Base-by-base conservation (phyloP, 2,888 invertebrate species). In the Unio pictorum region DNA sequence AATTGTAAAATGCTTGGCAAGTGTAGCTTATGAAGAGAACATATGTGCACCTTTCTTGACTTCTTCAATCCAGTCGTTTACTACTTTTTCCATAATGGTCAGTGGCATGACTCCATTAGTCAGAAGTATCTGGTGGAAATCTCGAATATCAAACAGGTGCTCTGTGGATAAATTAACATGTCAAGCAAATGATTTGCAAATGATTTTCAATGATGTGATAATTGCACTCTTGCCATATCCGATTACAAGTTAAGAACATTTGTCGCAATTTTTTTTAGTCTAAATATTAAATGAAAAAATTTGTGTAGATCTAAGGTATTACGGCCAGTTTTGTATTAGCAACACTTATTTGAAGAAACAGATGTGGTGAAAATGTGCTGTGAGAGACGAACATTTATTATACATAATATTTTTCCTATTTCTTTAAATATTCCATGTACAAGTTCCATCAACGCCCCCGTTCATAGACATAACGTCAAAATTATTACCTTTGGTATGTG, bases 61-160 rank as follows among this genome's bases (percentile, higher is more conserved):
- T 59, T 75, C 68, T 6, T 64, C 34, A n/a, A 86, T 83, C 81
- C 82, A 84, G 8, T 77, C 66, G 54, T 81, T 64, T 1, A 85
- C 71, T 11, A 81, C 64, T 3, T 79, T 74, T 67, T 89, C 88
- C 45, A 90, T 73, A n/a, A 88, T 67, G 18, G 75, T 68, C 61
- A 90, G 68, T 0, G 89, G 87, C 56, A 84, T 81, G 20, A 83
- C 71, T n/a, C 85, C 88, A 45, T 79, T 80, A 61, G 80, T 73
- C 61, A 90, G 72, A 20, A 89, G 72, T n/a, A 84, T 81, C 2
- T 87, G 81, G 73, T 90, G 89, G 77, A 90, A 90, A 11, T 87
- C 84, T 28, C 78, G 74, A 28, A 88, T 71, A 69, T 89, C 84
- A 78, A 89, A 90, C 17, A 71, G 67, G 11, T 75, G 54, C 6